Percentiles rank a stretch among this genome's conserved stretches.
phyloP scores from a whole-genome alignment of 2,888 invertebrate species.

The Ryuthela nishihirai region DNA sequence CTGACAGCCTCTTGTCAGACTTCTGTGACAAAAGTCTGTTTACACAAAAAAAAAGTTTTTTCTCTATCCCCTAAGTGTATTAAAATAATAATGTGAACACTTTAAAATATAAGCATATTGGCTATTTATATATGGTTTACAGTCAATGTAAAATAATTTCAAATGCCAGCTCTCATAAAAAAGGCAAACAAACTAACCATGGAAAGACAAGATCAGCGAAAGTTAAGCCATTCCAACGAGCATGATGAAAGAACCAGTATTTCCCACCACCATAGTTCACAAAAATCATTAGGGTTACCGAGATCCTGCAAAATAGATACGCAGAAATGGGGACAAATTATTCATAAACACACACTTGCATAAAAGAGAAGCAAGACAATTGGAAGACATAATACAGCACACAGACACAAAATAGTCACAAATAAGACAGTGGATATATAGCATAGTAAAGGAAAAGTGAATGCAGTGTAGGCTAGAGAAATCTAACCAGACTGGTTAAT shows the following conservation, averaged over 20 bases:
- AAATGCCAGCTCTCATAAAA: neutral
- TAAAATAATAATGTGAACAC: neutral
- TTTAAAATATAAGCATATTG: neutral
- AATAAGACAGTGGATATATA: too few relatives aligned
- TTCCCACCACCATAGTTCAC: slow-evolving; percentile 82
- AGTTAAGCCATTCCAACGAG: slow-evolving; percentile 87
- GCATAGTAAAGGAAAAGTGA: too few relatives aligned
- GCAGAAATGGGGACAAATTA: neutral
- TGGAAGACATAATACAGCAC: neutral
- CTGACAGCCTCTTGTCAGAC: too few relatives aligned
- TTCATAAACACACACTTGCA: neutral
- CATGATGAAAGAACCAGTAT: slow-evolving; percentile 81
- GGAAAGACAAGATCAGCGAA: slow-evolving; percentile 92
- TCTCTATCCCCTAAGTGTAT: neutral
- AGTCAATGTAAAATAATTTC: neutral
- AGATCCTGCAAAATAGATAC: slow-evolving; percentile 59
- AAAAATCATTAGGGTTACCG: slow-evolving; percentile 84
- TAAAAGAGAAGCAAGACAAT: neutral
- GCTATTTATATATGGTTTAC: neutral
- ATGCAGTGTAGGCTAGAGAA: too few relatives aligned
- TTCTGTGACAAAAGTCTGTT: too few relatives aligned
- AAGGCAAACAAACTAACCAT: slow-evolving; percentile 54
- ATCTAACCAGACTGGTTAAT: too few relatives aligned
- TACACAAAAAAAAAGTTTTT: neutral
- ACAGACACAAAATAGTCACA: too few relatives aligned